Percentiles rank a stretch among this genome's conserved stretches.
Evolutionary conservation across 1,140 invertebrate species (phyloP).

Genomic region (Copidosoma floridanum): DNA sequence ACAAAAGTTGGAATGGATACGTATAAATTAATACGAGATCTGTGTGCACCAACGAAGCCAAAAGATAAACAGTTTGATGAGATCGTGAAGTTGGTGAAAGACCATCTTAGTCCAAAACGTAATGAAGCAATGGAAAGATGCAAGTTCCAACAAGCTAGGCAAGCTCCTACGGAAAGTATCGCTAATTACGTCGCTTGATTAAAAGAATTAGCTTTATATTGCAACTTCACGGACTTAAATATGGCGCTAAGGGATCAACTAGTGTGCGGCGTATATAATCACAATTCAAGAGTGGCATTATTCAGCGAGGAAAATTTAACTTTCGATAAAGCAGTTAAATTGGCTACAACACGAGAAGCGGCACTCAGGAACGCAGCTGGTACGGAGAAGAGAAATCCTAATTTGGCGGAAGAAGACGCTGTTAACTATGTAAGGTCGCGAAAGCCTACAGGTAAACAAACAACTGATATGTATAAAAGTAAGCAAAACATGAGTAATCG

Average conservation of each 20-base stretch:
- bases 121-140: constrained; percentile 6
- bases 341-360: background rate
- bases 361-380: background rate
- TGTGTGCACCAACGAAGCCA: constrained; percentile 21
- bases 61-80: background rate
- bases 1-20: constrained; percentile 17
- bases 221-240: constrained; percentile 5
- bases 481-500: too few relatives aligned
- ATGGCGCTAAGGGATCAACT: constrained; percentile 12
- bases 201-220: constrained; percentile 10
- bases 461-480: too few relatives aligned
- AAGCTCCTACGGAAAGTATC: constrained; percentile 7
- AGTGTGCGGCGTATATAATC: constrained; percentile 3
- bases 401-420: background rate
- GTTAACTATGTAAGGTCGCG: too few relatives aligned
- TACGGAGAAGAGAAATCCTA: background rate
- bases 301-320: background rate
- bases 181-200: constrained; percentile 15
- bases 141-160: constrained; percentile 3
- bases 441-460: too few relatives aligned
- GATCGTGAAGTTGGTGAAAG: constrained; percentile 13
- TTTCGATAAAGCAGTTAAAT: background rate
- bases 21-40: constrained; percentile 2
- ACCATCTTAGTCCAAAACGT: constrained; percentile 15
- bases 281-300: background rate